A percentile compares a stretch with the other conserved stretches of the same genome.
Conservation (phyloP, 2,888 invertebrate species). For the Drosophila koepferae region DNA sequence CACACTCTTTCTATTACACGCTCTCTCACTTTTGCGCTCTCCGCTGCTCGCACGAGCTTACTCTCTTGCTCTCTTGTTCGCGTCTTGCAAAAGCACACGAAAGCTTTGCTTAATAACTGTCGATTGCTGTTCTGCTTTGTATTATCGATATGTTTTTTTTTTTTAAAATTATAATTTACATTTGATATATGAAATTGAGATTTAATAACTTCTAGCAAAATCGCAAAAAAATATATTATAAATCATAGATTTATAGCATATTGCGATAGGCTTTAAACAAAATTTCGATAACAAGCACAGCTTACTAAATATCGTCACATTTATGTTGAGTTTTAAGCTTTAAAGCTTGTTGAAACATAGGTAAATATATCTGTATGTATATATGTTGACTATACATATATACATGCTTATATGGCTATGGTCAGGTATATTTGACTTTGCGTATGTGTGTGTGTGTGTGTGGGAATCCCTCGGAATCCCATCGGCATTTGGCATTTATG, state of each 20-base stretch:
- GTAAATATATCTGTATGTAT: neutral
- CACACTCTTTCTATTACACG: neutral
- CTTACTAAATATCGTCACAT: neutral
- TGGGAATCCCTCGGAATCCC: constrained; percentile 19
- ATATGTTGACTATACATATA: neutral
- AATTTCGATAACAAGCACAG: constrained; percentile 15
- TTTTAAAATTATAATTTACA: neutral
- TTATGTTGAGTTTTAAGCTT: constrained; percentile 7
- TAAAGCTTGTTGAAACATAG: constrained; percentile 8
- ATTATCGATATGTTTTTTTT: neutral
- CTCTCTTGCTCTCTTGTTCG: neutral
- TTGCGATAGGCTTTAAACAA: no score
- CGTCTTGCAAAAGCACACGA: constrained; percentile 8
- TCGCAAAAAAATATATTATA: no score
- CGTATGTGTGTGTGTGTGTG: neutral
- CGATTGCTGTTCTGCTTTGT: constrained; percentile 4
- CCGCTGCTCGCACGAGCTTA: neutral
- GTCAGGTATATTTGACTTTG: neutral
- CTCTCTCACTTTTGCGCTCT: neutral
- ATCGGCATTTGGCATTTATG: constrained; percentile 39
- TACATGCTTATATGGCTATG: neutral
- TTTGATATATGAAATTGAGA: neutral
- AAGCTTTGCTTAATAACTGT: constrained; percentile 21
- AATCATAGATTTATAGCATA: neutral
- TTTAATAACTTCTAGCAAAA: neutral